A percentile compares a stretch with the other conserved stretches of the same genome.
phyloP scores from a whole-genome alignment of 1,140 invertebrate species.

The Mylabris phalerata region DNA sequence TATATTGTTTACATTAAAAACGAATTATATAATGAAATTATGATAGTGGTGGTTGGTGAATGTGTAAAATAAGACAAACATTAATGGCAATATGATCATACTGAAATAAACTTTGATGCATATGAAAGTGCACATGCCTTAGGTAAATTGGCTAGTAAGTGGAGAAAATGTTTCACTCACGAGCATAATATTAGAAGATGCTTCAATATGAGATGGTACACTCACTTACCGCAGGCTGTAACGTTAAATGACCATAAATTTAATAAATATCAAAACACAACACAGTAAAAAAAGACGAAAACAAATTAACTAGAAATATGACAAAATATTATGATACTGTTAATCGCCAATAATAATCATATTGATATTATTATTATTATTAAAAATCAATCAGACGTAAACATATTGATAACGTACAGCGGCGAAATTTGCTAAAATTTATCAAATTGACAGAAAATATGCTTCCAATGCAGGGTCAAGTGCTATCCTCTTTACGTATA shows the following conservation, averaged over 20 bases:
- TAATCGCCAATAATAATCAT: not conserved
- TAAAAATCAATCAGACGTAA: slow-evolving; percentile 7
- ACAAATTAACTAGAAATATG: no score
- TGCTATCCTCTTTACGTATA: no score
- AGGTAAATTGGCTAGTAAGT: slow-evolving; percentile 17
- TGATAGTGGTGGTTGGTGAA: not conserved
- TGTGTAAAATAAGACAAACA: slow-evolving; percentile 14
- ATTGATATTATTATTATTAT: slow-evolving; percentile 1
- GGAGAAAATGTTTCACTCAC: slow-evolving; percentile 17
- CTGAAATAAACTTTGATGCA: slow-evolving; percentile 14
- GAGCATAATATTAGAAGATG: slow-evolving; percentile 16
- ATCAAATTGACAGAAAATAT: no score
- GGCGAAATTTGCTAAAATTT: no score
- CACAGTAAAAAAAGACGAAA: no score
- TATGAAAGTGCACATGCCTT: slow-evolving; percentile 16
- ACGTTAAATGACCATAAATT: not conserved
- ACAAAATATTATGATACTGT: no score
- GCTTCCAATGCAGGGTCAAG: no score
- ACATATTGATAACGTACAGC: no score
- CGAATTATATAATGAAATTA: no score
- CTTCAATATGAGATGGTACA: slow-evolving; percentile 11
- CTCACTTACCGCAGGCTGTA: slow-evolving; percentile 12
- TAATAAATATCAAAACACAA: no score
- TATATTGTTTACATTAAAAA: no score
- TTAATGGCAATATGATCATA: slow-evolving; percentile 15